These are phyloP conservation scores for Apaloderma vittatum DNA, from an alignment of 2,113 vertebrate species.

Conservation along the genomic window DNA sequence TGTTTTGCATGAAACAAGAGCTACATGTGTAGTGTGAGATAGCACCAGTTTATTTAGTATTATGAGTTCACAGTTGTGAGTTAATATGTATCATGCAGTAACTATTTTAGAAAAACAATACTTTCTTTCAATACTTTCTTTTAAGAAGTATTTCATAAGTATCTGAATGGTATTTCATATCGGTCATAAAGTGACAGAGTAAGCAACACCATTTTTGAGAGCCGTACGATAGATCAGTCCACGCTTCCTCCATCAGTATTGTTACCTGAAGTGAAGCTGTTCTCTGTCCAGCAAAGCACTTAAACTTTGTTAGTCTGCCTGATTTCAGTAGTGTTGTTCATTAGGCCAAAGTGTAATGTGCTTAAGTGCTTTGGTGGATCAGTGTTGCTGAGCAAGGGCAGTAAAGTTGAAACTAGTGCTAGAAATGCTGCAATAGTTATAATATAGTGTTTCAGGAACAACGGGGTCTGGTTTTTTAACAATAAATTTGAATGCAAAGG, in stretches of 20 bases:
- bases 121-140: background rate
- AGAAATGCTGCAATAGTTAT: background rate
- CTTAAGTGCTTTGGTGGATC: background rate
- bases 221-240: background rate
- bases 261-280: background rate
- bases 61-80: background rate
- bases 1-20: background rate
- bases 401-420: background rate
- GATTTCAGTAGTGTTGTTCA: background rate
- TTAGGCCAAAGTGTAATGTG: background rate
- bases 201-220: background rate
- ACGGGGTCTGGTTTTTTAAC: background rate
- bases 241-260: background rate
- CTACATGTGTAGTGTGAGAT: fast-evolving
- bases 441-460: background rate
- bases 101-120: background rate
- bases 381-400: background rate
- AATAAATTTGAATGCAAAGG: background rate
- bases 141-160: background rate
- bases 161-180: background rate
- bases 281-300: background rate
- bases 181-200: background rate
- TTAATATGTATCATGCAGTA: background rate
- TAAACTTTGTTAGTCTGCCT: background rate
- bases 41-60: background rate